Percentiles rank a stretch among this genome's conserved stretches.
Conservation (phyloP, 2,113 vertebrate genomes). For the Morone saxatilis region DNA sequence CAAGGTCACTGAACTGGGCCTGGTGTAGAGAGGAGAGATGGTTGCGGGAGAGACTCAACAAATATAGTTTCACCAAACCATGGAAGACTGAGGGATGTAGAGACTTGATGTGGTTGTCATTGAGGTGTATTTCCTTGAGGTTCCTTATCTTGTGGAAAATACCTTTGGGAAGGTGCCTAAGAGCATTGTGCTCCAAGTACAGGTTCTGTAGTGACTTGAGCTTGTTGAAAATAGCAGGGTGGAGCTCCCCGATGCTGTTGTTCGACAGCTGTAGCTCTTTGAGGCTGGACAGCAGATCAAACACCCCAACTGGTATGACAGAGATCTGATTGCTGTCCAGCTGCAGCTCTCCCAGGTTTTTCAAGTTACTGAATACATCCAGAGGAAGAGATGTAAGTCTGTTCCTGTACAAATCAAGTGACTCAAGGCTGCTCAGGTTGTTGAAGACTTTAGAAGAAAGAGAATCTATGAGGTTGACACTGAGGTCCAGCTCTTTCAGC, state of each 20-base stretch:
- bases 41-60: constrained; percentile 70
- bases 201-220: constrained; percentile 66
- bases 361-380: constrained; percentile 63
- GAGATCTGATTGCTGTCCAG: constrained; percentile 75
- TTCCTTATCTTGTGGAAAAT: constrained; percentile 54
- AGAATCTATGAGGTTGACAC: constrained; percentile 64
- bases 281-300: constrained; percentile 59
- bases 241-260: constrained; percentile 70
- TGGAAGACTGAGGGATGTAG: constrained; percentile 62
- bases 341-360: constrained; percentile 58
- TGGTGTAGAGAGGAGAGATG: constrained; percentile 43
- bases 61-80: constrained; percentile 39
- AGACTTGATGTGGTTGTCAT: constrained; percentile 65
- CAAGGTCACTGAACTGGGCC: constrained; percentile 62
- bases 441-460: constrained; percentile 62
- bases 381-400: constrained; percentile 56
- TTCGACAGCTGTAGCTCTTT: constrained; percentile 67
- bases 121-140: constrained; percentile 70
- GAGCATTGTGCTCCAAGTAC: constrained; percentile 66
- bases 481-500: constrained; percentile 69
- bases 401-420: constrained; percentile 77
- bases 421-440: constrained; percentile 47
- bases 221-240: constrained; percentile 41
- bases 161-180: constrained; percentile 54
- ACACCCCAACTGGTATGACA: constrained; percentile 35